Base-by-base conservation (phyloP, 2,888 invertebrate species). In the Lycophotia porphyrea region DNA sequence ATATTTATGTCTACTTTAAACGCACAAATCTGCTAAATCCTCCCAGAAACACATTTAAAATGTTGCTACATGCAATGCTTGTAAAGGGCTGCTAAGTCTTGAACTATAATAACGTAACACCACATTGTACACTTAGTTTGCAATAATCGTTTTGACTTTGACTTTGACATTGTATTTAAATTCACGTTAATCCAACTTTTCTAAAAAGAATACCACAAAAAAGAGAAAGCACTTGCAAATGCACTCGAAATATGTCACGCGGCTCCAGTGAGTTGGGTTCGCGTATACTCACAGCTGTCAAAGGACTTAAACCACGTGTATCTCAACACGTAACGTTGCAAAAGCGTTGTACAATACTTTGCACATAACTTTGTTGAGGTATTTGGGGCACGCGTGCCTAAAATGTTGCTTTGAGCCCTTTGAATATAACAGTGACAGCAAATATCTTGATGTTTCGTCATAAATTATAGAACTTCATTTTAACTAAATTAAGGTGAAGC, bases 371-470 rank as follows among this genome's bases (percentile, higher is more conserved):
- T 74, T 65, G 66, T 70, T 47, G 7, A 61, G 67, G 49, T 71
- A 68, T 71, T 84, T 71, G 52, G 55, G 52, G 52, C 78, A 60
- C 34, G 27, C 60, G 60, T 74, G 52, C 63, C 47, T 31, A 74
- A 60, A 74, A 79, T 68, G 63, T 80, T 47, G 11, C 55, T 61
- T 70, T 69, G 68, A 49, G n/a, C n/a, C 64, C 83, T 78, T 70
- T 63, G 60, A 71, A 39, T 15, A 4, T 63, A 9, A n/a, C 39
- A 63, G 39, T 39, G 8, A 24, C 39, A 63, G n/a, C n/a, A 39
- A n/a, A 39, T 27, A 27, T 39, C 15, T 15, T 63, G 0, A 61
- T 36, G 4, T 63, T 63, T 63, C 15, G 13, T n/a, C n/a, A 18
- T 27, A 18, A 39, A 63, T 39, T n/a, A 39, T 63, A 63, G 15